A percentile compares a stretch with the other conserved stretches of the same genome.
Conservation (phyloP, 2,888 invertebrate species). For the Pristionchus mayeri region DNA sequence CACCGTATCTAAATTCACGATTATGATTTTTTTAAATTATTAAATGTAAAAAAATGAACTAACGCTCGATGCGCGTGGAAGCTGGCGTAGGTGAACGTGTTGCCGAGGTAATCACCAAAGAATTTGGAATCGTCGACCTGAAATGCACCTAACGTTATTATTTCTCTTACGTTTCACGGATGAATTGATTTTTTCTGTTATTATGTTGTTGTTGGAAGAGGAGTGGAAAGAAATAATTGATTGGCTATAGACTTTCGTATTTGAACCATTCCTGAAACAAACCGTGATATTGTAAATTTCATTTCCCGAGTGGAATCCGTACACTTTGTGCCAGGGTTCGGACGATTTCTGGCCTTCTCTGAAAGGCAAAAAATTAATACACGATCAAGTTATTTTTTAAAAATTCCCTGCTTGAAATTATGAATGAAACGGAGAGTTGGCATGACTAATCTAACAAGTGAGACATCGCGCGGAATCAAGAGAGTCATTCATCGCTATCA, state of each 20-base stretch:
- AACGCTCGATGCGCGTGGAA: conserved; percentile 98
- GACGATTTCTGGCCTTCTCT: conserved; percentile 94
- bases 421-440: neutral
- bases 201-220: no score
- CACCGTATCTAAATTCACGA: conserved; percentile 85
- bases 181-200: no score
- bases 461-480: no score
- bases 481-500: no score
- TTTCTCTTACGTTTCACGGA: no score
- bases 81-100: conserved; percentile 99
- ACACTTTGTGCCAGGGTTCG: conserved; percentile 98
- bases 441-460: neutral
- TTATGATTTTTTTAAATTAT: neutral
- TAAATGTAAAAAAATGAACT: conserved; percentile 62
- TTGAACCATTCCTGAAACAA: neutral
- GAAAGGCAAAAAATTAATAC: no score
- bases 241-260: neutral
- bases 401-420: neutral
- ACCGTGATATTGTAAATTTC: conserved; percentile 94
- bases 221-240: neutral
- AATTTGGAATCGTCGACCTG: conserved; percentile 82
- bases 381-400: neutral
- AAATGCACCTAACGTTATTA: neutral
- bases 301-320: conserved; percentile 97
- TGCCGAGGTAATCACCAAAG: conserved; percentile 98